Conservation (phyloP, 2,113 vertebrate genomes). For the Zosterops japonicus region DNA sequence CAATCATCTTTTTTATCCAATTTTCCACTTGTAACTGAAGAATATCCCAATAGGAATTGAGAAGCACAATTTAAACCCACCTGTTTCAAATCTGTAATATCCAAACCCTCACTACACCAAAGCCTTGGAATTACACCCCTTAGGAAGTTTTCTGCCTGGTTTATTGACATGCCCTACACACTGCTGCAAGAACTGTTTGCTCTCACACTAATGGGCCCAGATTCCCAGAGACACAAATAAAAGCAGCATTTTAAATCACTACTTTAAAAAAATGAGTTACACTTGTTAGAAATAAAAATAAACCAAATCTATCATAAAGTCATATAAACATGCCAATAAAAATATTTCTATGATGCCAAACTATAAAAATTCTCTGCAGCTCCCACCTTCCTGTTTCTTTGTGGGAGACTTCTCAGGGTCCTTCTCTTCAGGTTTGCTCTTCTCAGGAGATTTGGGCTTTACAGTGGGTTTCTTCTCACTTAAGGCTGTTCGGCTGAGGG, state of each 20-base stretch:
- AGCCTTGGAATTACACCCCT: not conserved
- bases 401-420: conserved; percentile 94
- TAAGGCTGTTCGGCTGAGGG: conserved; percentile 85
- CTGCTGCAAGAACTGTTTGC: not conserved
- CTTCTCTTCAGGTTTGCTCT: conserved; percentile 93
- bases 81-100: not conserved
- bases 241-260: not conserved
- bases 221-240: not conserved
- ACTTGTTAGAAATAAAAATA: not conserved
- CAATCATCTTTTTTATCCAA: not conserved
- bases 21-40: not conserved
- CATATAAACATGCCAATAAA: not conserved
- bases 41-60: not conserved
- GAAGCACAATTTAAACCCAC: not conserved
- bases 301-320: not conserved
- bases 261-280: not conserved
- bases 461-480: conserved; percentile 95
- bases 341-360: fast-evolving
- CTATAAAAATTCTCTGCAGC: not conserved
- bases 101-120: not conserved
- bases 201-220: not conserved
- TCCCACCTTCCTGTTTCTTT: conserved; percentile 91
- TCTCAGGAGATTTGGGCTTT: conserved; percentile 96
- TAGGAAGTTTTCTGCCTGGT: not conserved
- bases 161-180: no score